These are phyloP conservation scores for Podarcis raffonei DNA, from an alignment of 2,113 vertebrate species.

Conservation along the genomic window DNA sequence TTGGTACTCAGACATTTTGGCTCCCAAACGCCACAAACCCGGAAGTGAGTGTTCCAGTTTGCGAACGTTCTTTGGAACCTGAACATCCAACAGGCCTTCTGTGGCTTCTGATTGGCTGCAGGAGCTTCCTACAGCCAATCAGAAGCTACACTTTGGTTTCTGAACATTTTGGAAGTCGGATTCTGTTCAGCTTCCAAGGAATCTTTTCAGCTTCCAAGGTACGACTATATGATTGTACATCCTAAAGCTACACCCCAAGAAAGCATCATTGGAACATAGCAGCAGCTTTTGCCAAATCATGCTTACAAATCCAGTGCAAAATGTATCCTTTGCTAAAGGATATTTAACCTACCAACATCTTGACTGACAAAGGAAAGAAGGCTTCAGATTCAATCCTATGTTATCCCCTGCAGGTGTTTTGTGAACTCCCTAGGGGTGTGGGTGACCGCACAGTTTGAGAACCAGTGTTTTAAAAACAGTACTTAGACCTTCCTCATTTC, in stretches of 20 bases:
- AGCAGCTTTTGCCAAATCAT: background rate
- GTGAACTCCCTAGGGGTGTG: conserved; percentile 2
- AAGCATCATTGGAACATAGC: background rate
- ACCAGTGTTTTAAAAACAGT: background rate
- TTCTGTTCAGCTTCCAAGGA: too few relatives aligned
- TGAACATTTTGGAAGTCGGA: too few relatives aligned
- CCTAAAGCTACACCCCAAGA: background rate
- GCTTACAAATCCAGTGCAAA: background rate
- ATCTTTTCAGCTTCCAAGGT: too few relatives aligned
- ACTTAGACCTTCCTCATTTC: conserved; percentile 11
- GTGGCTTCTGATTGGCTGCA: too few relatives aligned
- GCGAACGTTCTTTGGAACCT: too few relatives aligned
- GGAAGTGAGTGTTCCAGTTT: too few relatives aligned
- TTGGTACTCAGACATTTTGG: too few relatives aligned
- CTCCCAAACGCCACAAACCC: too few relatives aligned
- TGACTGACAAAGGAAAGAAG: background rate
- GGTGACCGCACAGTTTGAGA: background rate
- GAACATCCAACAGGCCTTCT: too few relatives aligned
- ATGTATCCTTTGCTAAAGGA: background rate
- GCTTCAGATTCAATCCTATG: background rate
- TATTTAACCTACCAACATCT: background rate
- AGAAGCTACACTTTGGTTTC: too few relatives aligned
- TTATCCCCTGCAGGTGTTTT: background rate
- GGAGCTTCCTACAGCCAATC: too few relatives aligned
- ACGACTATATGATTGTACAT: background rate